phyloP scores from a whole-genome alignment of 2,797 vertebrate genomes.

The Thaleichthys pacificus region DNA sequence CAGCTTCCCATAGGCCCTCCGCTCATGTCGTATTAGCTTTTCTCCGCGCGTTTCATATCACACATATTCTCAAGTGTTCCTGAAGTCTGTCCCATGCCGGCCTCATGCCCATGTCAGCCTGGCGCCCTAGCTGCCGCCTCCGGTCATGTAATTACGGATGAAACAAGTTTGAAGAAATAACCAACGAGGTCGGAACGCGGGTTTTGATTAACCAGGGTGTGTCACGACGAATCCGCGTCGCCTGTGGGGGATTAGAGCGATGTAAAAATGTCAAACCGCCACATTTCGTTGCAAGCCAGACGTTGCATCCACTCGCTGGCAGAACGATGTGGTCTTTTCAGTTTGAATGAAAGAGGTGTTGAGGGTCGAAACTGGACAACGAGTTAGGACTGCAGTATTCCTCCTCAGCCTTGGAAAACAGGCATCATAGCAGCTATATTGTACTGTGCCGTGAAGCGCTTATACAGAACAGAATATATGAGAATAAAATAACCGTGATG shows the following conservation, averaged over 20 bases:
- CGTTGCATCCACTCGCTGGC: slow-evolving; percentile 49
- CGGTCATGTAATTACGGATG: slow-evolving; percentile 59
- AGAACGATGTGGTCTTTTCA: slow-evolving; percentile 53
- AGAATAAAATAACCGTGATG: too few species aligned
- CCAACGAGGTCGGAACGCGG: slow-evolving; percentile 58
- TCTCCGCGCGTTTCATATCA: too few species aligned
- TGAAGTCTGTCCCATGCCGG: too few species aligned
- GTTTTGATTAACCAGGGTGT: slow-evolving; percentile 65
- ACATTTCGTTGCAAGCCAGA: slow-evolving; percentile 61
- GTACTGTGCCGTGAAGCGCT: too few species aligned
- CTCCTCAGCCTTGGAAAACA: background rate
- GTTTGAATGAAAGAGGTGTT: slow-evolving; percentile 49
- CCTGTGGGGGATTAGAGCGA: slow-evolving; percentile 53
- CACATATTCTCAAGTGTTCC: too few species aligned
- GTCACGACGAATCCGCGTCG: slow-evolving; percentile 62
- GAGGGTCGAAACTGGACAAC: background rate
- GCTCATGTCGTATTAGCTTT: too few species aligned
- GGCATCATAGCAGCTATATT: too few species aligned
- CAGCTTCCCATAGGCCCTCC: too few species aligned
- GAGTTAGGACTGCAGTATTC: background rate
- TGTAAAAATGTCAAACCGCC: slow-evolving; percentile 68
- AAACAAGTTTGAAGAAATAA: slow-evolving; percentile 60
- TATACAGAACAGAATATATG: too few species aligned
- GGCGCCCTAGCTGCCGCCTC: too few species aligned
- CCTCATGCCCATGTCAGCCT: slow-evolving; percentile 13